A percentile compares a stretch with the other conserved stretches of the same genome.
Conservation (phyloP, 2,888 invertebrate genomes). For the Eupsilia transversa region DNA sequence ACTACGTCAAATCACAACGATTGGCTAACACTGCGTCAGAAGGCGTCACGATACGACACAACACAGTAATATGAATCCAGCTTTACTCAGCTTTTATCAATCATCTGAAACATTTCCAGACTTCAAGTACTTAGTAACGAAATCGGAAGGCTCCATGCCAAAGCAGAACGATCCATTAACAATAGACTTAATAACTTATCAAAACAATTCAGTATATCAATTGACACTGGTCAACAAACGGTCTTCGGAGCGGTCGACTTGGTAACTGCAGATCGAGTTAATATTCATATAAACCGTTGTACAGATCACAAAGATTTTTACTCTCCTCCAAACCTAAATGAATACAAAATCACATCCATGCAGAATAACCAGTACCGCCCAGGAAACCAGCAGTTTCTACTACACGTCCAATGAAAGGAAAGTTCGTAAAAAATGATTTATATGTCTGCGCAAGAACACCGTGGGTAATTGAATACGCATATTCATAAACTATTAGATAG, state of each 20-base stretch:
- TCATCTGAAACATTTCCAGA: neutral
- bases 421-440: conserved; percentile 63
- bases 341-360: conserved; percentile 11
- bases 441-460: conserved; percentile 43
- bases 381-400: conserved; percentile 51
- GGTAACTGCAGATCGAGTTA: neutral
- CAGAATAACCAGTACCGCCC: conserved; percentile 42
- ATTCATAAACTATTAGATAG: conserved; percentile 57
- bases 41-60: too few species aligned
- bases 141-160: neutral
- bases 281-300: neutral
- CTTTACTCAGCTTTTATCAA: neutral
- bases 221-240: neutral
- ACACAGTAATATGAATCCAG: too few species aligned
- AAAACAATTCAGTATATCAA: neutral
- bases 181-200: neutral
- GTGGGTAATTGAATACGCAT: conserved; percentile 57
- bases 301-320: neutral
- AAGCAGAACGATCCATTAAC: neutral
- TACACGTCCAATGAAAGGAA: conserved; percentile 47
- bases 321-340: neutral
- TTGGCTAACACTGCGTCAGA: too few species aligned
- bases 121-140: neutral
- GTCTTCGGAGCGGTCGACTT: neutral
- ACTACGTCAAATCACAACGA: too few species aligned